Evolutionary conservation across 2,888 invertebrate species (phyloP), one percentile per base, ranked within the genome.

Genomic region (Incurvaria masculella): DNA sequence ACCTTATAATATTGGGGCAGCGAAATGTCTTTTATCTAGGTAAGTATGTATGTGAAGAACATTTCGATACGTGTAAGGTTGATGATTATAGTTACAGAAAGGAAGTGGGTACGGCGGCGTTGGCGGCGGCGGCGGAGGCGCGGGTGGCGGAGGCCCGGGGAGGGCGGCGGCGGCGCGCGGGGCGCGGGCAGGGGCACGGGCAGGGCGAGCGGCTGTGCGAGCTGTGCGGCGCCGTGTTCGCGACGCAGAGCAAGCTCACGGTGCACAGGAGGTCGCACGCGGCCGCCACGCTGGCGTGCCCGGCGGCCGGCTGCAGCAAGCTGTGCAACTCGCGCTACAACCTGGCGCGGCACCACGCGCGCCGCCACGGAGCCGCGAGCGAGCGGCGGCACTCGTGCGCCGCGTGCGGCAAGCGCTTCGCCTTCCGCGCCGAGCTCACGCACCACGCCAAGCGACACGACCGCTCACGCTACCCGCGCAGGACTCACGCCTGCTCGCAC

Each of bases 361-460:
- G 76, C 42, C 64, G 59, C 49, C 79, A 79, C 59, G 60, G 60
- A 2, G n/a, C n/a, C n/a, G n/a, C n/a, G n/a, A 53, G 49, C 2
- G 53, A 59, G 11, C 67, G 59, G 49, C 62, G 68, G 4, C 75
- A 68, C 49, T 61, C 68, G 18, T 79, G 79, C 57, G 58, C 68
- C 1, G 56, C 58, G 14, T 79, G 79, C 58, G 72, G 70, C 0
- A 56, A 54, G 19, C 56, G 59, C 1, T 79, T 72, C 59, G 69
- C 69, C 1, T 74, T 62, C 45, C 65, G 63, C 59, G 64, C 65
- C 1, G 71, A 72, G 49, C 49, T 79, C 38, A 57, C 61, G 0
- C 58, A 53, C 38, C 79, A 80, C 52, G 59, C 62, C 41, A 72
- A 59, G 39, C 67, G 72, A 2, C 79, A 79, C 54, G 61, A 68